A percentile compares a stretch with the other conserved stretches of the same genome.
phyloP scores from a whole-genome alignment of 2,113 vertebrate genomes.

The Halichoeres trimaculatus region DNA sequence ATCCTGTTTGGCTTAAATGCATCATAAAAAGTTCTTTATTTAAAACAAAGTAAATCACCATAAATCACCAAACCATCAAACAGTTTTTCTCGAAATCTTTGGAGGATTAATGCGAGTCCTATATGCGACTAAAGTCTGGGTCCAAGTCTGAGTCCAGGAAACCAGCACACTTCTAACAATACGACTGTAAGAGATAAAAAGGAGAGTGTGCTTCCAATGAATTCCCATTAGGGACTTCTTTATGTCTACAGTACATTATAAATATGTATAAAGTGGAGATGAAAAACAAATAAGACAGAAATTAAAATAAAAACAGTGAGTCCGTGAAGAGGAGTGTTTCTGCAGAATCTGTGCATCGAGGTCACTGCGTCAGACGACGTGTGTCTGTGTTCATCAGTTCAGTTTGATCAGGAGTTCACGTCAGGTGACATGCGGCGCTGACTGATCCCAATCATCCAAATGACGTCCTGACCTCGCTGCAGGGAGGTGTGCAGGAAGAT shows the following conservation, averaged over 20 bases:
- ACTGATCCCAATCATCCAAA: neutral
- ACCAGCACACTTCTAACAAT: too few relatives aligned
- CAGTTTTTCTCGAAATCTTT: too few relatives aligned
- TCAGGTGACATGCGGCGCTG: neutral
- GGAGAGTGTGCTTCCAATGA: neutral
- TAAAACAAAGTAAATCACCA: too few relatives aligned
- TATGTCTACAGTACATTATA: slow-evolving; percentile 8
- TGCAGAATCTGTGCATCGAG: slow-evolving; percentile 39
- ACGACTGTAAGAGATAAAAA: neutral
- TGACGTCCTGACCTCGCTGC: neutral
- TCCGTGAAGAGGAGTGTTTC: slow-evolving; percentile 1
- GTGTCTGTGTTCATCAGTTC: slow-evolving; percentile 20
- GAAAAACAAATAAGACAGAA: slow-evolving; percentile 29
- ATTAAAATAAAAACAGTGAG: neutral
- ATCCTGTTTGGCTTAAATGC: too few relatives aligned
- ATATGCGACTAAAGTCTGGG: too few relatives aligned
- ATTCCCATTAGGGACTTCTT: slow-evolving; percentile 2
- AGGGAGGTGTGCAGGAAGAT: slow-evolving; percentile 2
- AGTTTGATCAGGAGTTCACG: neutral
- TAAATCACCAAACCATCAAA: too few relatives aligned
- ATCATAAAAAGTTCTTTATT: too few relatives aligned
- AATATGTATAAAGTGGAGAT: slow-evolving; percentile 17
- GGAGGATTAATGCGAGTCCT: too few relatives aligned
- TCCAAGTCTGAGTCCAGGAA: too few relatives aligned
- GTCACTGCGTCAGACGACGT: slow-evolving; percentile 17